Conservation (phyloP, 2,113 vertebrate species). For the Strigops habroptila region DNA sequence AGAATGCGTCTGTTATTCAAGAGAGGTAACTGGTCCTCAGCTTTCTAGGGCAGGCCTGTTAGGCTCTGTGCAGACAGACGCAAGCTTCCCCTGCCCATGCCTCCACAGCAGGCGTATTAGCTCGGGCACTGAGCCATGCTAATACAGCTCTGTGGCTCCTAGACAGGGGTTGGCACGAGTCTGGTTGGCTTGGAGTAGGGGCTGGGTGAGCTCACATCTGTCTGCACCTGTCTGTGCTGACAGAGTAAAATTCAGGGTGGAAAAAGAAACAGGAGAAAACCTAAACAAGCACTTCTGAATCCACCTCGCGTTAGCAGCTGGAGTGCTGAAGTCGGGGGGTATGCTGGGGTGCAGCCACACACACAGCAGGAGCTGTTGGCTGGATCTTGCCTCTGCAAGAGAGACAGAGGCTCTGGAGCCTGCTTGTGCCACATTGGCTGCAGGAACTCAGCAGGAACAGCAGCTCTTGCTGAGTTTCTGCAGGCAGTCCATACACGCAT, state of each 20-base stretch:
- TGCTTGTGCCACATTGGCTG: neutral
- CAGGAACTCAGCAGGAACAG: neutral
- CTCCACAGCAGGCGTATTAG: neutral
- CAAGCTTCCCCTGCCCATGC: neutral
- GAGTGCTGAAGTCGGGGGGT: neutral
- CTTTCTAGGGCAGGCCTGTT: neutral
- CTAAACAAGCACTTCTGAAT: neutral
- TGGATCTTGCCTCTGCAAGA: neutral
- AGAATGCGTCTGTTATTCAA: neutral
- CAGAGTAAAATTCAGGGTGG: neutral
- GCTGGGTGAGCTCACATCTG: slow-evolving; percentile 33
- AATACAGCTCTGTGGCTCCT: neutral
- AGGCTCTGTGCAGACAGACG: neutral
- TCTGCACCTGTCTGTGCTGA: slow-evolving; percentile 33
- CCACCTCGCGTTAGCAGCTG: neutral
- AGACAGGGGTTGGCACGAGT: neutral
- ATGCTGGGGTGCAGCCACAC: neutral
- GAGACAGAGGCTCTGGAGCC: neutral
- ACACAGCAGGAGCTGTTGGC: neutral
- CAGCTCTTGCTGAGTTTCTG: neutral
- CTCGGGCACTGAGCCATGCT: neutral
- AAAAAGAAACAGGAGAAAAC: neutral
- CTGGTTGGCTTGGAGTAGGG: neutral
- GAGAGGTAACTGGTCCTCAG: neutral
- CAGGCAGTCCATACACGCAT: neutral